Conservation (phyloP, 1,140 invertebrate species). For the Homarus americanus region DNA sequence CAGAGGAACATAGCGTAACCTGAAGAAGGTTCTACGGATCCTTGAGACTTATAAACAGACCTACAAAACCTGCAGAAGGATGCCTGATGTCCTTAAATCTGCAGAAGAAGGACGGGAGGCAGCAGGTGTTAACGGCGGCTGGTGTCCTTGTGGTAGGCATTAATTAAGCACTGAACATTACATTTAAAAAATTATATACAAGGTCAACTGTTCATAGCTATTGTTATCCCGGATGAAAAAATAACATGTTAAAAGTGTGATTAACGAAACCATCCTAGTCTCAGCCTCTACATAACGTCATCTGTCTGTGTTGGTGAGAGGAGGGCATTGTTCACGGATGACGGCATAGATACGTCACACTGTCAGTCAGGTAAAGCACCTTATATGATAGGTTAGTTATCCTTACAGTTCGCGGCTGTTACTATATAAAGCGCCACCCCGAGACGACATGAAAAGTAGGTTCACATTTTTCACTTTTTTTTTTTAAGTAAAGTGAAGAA, state of each 20-base stretch:
- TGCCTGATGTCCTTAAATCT: too few species aligned
- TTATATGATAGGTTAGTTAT: conserved; percentile 37
- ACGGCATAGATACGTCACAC: background rate
- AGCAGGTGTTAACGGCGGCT: background rate
- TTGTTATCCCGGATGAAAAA: conserved; percentile 18
- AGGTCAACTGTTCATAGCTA: conserved; percentile 9
- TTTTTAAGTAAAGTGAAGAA: background rate
- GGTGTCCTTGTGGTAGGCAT: conserved; percentile 18
- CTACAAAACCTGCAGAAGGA: background rate
- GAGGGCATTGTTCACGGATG: background rate
- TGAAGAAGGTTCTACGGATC: too few species aligned
- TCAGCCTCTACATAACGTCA: background rate
- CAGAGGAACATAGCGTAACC: too few species aligned
- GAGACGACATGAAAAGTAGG: background rate
- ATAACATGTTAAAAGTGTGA: background rate
- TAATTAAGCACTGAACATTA: conserved; percentile 41
- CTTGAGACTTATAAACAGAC: background rate
- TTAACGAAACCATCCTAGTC: background rate
- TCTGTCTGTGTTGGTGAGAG: background rate
- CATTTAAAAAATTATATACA: conserved; percentile 46
- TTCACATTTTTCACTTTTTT: background rate
- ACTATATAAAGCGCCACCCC: conserved; percentile 25
- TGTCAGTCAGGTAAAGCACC: conserved; percentile 28
- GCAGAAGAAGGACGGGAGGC: background rate
- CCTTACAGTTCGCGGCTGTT: conserved; percentile 38